Base-by-base conservation (phyloP, 2,113 vertebrate genomes). In the Puffinus mauretanicus region DNA sequence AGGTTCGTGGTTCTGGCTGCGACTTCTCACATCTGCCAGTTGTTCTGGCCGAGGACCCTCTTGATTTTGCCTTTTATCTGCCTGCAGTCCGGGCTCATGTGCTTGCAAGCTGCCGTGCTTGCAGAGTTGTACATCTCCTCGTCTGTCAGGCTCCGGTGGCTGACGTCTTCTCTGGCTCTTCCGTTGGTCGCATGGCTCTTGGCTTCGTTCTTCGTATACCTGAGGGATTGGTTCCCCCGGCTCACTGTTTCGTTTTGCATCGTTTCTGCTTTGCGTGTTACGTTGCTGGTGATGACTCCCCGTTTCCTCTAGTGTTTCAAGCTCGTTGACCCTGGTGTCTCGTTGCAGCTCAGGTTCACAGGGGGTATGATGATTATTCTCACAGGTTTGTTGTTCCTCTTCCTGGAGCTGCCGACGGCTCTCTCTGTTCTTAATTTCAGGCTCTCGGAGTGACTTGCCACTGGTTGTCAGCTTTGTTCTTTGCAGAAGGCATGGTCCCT, bases 211-310 rank as follows among this genome's bases (percentile, higher is more conserved):
- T 69, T 65, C 4, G 0, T 6, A 2, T 15, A 21, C 70, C 40
- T 2, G 78, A 22, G n/a, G 61, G 60, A 44, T 46, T 2, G 2
- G 4, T 6, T 85, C 73, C 30, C 51, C 18, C 0, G 0, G 66
- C 22, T 77, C 58, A 0, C 13, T 3, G 7, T 49, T 55, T 14
- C 0, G 11, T 26, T 42, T 84, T 9, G 6, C 14, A 0, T 64
- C 18, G 0, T 34, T 29, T 82, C 69, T 8, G 4, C 34, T 52
- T 32, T 2, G 18, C 0, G 2, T 6, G 7, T 22, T 17, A 0
- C 2, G 0, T 79, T 58, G 65, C 62, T 24, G 88, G n/a, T 8
- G 57, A 4, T 57, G 66, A 32, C 54, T 65, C 44, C 54, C 14
- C 0, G 1, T 25, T 30, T 11, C 81, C 11, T 79, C 36, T 2